These are phyloP conservation scores for Tinamus guttatus DNA, from an alignment of 2,113 vertebrate species.

Conservation along the genomic window DNA sequence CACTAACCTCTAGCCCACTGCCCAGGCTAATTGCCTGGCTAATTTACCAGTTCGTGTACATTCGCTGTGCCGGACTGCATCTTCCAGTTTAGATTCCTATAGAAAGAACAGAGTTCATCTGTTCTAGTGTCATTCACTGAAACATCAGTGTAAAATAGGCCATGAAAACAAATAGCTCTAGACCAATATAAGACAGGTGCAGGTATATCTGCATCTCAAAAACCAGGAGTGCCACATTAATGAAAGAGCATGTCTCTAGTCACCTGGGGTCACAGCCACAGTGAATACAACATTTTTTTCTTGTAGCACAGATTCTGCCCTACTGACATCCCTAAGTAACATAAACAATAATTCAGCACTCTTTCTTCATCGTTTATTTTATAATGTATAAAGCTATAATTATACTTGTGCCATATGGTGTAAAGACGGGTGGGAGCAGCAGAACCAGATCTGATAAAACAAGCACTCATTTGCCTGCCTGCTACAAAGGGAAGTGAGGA, in stretches of 20 bases:
- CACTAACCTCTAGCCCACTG: not conserved
- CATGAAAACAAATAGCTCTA: not conserved
- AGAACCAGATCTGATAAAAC: not conserved
- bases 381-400: not conserved
- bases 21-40: not conserved
- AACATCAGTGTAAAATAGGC: not conserved
- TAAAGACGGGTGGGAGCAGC: not conserved
- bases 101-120: not conserved
- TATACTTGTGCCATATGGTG: not conserved
- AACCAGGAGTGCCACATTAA: not conserved
- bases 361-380: not conserved
- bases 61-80: not conserved
- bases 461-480: not conserved
- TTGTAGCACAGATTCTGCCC: not conserved
- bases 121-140: not conserved
- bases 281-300: not conserved
- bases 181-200: fast-evolving
- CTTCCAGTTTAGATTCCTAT: not conserved
- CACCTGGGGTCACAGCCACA: fast-evolving
- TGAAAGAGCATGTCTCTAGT: not conserved
- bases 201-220: not conserved
- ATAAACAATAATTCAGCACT: not conserved
- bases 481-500: not conserved
- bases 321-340: fast-evolving
- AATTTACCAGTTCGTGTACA: fast-evolving